Evolutionary conservation across 2,113 vertebrate genomes (phyloP), one percentile per base, ranked within the genome.

Genomic region (Psophia crepitans): DNA sequence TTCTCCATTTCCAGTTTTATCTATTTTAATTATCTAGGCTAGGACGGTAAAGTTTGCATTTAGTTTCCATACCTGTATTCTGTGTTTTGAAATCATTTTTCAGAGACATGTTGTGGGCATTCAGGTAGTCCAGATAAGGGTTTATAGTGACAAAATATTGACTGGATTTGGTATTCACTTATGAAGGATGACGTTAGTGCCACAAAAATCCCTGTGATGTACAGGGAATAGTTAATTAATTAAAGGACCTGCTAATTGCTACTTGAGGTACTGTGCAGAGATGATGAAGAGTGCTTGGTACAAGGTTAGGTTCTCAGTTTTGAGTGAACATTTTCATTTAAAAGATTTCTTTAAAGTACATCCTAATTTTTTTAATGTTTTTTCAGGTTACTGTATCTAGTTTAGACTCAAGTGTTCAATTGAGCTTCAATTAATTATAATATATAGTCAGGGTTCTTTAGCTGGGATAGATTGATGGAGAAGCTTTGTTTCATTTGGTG

Each of bases 171-270:
- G 96, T 97, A 85, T 95, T 98, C 97, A 97, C 95, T 97, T 98
- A 95, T 88, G 94, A 92, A 84, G 97, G 84, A 98, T 96, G 96
- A 98, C 94, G 89, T 98, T 97, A 97, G 96, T 97, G 95, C 96
- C 93, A 92, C 91, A 97, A 97, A 97, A 96, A 98, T 98, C 96
- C 98, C 97, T 96, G 95, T 98, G 95, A 97, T 96, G 96, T 96
- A 97, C 95, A 96, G 91, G 98, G 96, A 98, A 96, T 97, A 97
- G 97, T 98, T 98, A 97, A 97, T 98, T 98, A 98, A 98, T 98
- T 98, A 98, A 98, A 98, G 96, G 97, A 98, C 97, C 97, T 98
- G 97, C 89, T 98, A 98, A 98, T 98, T 98, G 98, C 97, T 98
- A 91, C 97, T 98, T 96, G 97, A 97, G 96, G 97, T 98, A 97